Base-by-base conservation (phyloP, 2,797 vertebrate species). In the Myotis findleyi region DNA sequence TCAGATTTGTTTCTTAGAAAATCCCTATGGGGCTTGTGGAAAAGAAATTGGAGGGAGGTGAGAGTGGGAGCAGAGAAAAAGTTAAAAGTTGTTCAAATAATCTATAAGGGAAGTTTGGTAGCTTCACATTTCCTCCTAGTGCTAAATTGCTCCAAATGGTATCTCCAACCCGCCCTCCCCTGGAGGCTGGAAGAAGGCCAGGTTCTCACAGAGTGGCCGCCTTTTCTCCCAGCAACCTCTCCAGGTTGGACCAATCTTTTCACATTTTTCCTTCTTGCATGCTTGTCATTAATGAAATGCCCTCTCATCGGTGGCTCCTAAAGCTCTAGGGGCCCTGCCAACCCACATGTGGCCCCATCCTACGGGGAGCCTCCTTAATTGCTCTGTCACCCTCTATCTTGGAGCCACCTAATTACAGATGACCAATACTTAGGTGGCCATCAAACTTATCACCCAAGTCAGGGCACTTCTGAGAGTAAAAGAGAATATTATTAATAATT, bases 1-100 rank as follows among this genome's bases (percentile, higher is more conserved):
- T 95, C 36, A 89, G 14, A 87, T 90, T 75, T 90, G 76, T 33
- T 53, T 59, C 82, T 20, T 80, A 80, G 59, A 94, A 44, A 25
- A 76, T 68, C n/a, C 71, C 16, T 84, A 21, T 69, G 27, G 20
- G 7, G 21, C 10, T 76, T 82, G 6, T 77, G n/a, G 68, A 93
- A 93, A 91, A 64, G 75, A 80, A 90, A 38, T 16, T 51, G 38
- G 76, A 92, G 6, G 33, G 23, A 87, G 13, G 6, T 75, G 14
- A 92, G 23, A 47, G 33, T 44, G 21, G 33, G 86, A 57, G n/a
- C 33, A 87, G 62, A 89, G 47, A 55, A 90, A 94, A 47, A 76
- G 81, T 85, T 77, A 76, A 73, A 95, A 79, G 7, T 44, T 49
- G 13, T 72, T n/a, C 75, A 89, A 91, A 71, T 44, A 87, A 76